Percentiles rank a stretch among this genome's conserved stretches.
Conservation (phyloP, 2,797 vertebrate species). For the Zalophus californianus region DNA sequence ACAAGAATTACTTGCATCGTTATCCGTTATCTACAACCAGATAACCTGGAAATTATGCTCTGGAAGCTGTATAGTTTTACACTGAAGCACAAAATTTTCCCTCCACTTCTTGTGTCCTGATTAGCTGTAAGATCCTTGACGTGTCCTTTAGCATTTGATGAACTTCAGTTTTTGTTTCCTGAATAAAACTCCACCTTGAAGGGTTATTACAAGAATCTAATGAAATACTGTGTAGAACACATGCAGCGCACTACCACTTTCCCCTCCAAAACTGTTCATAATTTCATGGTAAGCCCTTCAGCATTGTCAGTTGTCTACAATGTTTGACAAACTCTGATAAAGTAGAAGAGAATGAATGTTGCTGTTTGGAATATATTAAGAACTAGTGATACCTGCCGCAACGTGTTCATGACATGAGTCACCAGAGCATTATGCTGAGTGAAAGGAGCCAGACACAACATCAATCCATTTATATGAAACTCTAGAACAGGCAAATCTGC, state of each 20-base stretch:
- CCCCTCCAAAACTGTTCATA: background rate
- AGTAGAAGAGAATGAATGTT: background rate
- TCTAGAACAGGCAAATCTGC: background rate
- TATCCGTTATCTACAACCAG: background rate
- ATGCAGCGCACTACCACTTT: fast-evolving
- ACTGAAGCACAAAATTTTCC: background rate
- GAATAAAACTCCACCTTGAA: background rate
- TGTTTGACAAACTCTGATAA: background rate
- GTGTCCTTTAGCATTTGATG: background rate
- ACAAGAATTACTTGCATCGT: background rate
- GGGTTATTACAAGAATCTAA: background rate
- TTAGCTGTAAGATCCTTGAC: background rate
- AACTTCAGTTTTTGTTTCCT: background rate
- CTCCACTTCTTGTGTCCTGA: background rate
- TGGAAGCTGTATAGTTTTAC: background rate
- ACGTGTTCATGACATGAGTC: background rate
- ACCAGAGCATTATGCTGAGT: background rate
- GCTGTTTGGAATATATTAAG: background rate
- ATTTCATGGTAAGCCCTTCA: background rate
- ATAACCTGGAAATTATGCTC: background rate
- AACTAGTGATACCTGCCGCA: background rate
- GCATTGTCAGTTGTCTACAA: background rate
- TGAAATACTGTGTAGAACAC: background rate
- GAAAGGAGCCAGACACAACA: background rate
- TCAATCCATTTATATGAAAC: no score